phyloP scores from a whole-genome alignment of 2,113 vertebrate species.

The Chionodraco myersi region DNA sequence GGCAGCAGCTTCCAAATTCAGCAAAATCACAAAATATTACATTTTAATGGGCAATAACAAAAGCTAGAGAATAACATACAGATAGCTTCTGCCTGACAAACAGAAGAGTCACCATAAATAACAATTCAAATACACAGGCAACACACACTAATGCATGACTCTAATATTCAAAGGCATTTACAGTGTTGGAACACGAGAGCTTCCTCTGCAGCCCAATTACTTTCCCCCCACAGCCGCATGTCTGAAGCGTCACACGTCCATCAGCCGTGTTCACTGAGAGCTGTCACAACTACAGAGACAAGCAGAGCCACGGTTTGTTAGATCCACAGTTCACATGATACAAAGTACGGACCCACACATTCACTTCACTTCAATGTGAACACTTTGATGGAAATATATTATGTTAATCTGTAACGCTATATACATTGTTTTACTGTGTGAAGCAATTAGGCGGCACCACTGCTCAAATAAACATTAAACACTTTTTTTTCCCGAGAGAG shows the following conservation, averaged over 20 bases:
- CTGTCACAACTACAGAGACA: conserved; percentile 16
- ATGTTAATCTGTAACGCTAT: conserved; percentile 12
- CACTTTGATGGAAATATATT: conserved; percentile 1
- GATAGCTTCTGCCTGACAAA: neutral
- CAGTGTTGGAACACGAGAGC: neutral
- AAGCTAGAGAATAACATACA: conserved; percentile 26
- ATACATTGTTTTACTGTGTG: conserved; percentile 5
- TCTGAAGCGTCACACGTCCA: conserved; percentile 9
- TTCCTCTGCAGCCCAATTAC: conserved; percentile 26
- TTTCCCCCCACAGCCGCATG: neutral
- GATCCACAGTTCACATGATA: conserved; percentile 19
- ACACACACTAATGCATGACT: conserved; percentile 26
- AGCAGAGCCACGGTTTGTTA: neutral
- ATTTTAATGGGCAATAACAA: conserved; percentile 9
- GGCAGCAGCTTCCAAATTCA: conserved; percentile 22
- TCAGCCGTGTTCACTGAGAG: neutral
- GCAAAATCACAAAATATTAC: conserved; percentile 41
- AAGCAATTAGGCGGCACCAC: neutral
- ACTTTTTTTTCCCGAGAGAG: neutral
- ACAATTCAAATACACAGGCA: conserved; percentile 34
- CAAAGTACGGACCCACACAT: conserved; percentile 5
- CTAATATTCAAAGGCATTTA: conserved; percentile 14
- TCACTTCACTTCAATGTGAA: conserved; percentile 28
- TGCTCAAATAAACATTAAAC: neutral
- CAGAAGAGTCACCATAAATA: conserved; percentile 26